Evolutionary conservation across 2,888 invertebrate species (phyloP).

Genomic region (Parnassius orleans): DNA sequence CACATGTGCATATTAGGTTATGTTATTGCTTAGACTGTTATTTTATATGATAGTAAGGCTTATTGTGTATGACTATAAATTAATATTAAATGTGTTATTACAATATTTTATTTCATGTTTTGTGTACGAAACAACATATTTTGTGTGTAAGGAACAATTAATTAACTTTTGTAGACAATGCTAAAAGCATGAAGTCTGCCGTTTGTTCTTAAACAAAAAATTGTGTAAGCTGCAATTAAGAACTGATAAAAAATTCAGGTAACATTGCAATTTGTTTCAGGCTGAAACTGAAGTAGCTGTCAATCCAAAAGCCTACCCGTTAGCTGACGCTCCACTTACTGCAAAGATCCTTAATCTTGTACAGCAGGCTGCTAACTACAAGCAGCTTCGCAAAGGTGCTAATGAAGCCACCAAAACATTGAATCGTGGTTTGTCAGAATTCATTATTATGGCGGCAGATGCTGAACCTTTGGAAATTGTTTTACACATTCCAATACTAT

Average conservation of each 20-base stretch:
- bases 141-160: no score
- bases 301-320: conserved; percentile 97
- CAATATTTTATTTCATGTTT: no score
- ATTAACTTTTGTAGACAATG: no score
- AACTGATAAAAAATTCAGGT: no score
- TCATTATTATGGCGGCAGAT: conserved; percentile 99
- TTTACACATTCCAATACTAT: conserved; percentile 96
- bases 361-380: conserved; percentile 98
- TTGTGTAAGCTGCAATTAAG: no score
- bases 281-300: conserved; percentile 86
- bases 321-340: conserved; percentile 95
- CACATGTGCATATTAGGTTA: conserved; percentile 40
- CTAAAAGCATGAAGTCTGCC: no score
- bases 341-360: conserved; percentile 97
- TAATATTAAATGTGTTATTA: no score
- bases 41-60: no score
- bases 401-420: conserved; percentile 99
- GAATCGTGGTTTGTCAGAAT: conserved; percentile 97
- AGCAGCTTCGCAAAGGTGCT: conserved; percentile 98
- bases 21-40: conserved; percentile 29
- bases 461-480: conserved; percentile 98
- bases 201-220: no score
- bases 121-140: no score
- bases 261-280: conserved; percentile 62
- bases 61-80: no score